Conservation (phyloP, 2,888 invertebrate genomes). For the Halictus ligatus region DNA sequence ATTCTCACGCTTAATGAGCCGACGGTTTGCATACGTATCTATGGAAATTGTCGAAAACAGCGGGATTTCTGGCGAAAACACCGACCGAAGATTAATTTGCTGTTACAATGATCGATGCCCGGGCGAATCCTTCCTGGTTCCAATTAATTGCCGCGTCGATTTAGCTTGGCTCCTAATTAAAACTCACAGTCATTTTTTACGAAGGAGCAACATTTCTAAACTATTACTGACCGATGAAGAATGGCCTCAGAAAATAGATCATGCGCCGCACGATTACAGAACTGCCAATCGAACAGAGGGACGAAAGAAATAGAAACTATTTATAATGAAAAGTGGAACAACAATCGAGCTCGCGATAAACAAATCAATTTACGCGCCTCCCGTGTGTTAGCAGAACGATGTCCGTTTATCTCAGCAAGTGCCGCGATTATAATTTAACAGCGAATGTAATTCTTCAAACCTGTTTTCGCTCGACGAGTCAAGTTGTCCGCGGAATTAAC, state of each 20-base stretch:
- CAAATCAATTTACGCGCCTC: neutral
- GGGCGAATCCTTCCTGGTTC: neutral
- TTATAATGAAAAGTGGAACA: neutral
- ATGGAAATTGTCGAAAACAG: conserved; percentile 34
- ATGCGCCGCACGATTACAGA: too few species aligned
- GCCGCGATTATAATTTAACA: neutral
- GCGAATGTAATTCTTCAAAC: neutral
- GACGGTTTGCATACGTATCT: conserved; percentile 26
- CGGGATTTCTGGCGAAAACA: neutral
- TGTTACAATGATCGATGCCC: neutral
- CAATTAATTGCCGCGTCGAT: neutral
- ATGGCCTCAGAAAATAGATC: neutral
- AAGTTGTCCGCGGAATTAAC: neutral
- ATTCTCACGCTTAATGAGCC: conserved; percentile 46
- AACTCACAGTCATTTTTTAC: neutral
- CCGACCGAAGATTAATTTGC: neutral
- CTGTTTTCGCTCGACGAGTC: neutral
- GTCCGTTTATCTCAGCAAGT: neutral
- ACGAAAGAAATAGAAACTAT: neutral
- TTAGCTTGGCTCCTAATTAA: neutral
- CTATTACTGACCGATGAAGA: neutral
- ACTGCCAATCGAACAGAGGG: neutral
- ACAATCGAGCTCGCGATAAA: neutral
- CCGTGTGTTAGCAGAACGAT: neutral
- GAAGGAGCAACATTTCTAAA: neutral